Evolutionary conservation across 2,113 vertebrate species (phyloP).

Genomic region (Pardalotus punctatus): DNA sequence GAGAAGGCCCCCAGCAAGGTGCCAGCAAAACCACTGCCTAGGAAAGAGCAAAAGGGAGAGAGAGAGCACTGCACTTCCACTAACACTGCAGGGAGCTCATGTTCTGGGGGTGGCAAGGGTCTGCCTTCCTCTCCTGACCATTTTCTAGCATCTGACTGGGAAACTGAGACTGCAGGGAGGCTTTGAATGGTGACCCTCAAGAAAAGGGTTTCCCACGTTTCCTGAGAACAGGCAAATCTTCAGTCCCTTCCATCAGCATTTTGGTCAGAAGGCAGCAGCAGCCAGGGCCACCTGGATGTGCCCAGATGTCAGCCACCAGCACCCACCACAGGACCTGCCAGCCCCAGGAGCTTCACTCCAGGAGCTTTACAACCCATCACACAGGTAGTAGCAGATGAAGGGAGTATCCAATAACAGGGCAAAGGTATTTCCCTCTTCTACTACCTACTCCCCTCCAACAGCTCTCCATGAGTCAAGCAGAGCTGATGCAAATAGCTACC

Average conservation of each 20-base stretch:
- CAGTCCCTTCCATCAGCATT: background rate
- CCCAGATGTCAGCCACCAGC: background rate
- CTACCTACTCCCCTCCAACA: background rate
- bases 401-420: background rate
- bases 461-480: background rate
- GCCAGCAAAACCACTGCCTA: conserved; percentile 47
- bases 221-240: background rate
- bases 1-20: conserved; percentile 24
- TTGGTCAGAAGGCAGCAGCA: background rate
- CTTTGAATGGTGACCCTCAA: background rate
- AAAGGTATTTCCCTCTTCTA: background rate
- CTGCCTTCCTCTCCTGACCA: background rate
- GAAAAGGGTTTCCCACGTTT: background rate
- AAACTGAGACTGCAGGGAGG: background rate
- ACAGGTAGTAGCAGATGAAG: background rate
- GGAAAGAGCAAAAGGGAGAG: conserved; percentile 13
- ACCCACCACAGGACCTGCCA: background rate
- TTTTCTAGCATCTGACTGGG: background rate
- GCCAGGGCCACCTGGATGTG: background rate
- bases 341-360: background rate
- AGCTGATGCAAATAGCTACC: background rate
- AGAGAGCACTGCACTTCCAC: background rate
- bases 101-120: background rate
- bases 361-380: background rate
- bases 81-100: background rate